phyloP scores from a whole-genome alignment of 2,113 vertebrate genomes.

The Pontoporia blainvillei region DNA sequence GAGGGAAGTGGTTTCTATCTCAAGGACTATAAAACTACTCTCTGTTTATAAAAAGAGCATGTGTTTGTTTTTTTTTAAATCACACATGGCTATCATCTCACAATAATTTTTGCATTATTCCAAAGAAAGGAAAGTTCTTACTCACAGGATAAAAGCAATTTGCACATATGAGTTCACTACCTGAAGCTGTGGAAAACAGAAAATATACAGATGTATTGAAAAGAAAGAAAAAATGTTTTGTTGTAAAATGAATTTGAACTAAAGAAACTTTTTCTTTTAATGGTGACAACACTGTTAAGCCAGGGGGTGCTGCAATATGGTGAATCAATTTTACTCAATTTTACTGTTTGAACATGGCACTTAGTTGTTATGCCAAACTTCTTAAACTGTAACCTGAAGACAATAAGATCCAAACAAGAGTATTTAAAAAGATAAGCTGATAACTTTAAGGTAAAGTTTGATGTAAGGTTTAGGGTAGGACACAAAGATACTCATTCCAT shows the following conservation, averaged over 20 bases:
- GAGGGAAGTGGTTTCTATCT: neutral
- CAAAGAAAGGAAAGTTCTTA: neutral
- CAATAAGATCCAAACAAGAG: neutral
- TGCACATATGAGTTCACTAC: neutral
- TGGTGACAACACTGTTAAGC: neutral
- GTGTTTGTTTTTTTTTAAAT: neutral
- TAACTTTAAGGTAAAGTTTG: neutral
- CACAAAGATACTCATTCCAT: neutral
- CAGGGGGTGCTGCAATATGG: neutral
- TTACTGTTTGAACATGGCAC: neutral
- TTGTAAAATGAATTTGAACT: neutral
- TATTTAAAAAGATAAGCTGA: neutral
- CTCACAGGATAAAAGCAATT: neutral
- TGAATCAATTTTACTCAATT: neutral
- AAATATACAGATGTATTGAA: neutral
- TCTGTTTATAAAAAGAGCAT: neutral
- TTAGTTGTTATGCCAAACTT: neutral
- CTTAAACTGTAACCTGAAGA: neutral
- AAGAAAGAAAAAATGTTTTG: neutral
- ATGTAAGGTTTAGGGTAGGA: neutral
- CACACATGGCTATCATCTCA: neutral
- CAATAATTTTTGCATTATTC: neutral
- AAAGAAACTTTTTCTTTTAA: neutral
- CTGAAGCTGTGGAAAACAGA: neutral
- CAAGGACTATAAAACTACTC: neutral